Evolutionary conservation across 1,140 invertebrate species (phyloP).

Genomic region (Pomacea maculata): DNA sequence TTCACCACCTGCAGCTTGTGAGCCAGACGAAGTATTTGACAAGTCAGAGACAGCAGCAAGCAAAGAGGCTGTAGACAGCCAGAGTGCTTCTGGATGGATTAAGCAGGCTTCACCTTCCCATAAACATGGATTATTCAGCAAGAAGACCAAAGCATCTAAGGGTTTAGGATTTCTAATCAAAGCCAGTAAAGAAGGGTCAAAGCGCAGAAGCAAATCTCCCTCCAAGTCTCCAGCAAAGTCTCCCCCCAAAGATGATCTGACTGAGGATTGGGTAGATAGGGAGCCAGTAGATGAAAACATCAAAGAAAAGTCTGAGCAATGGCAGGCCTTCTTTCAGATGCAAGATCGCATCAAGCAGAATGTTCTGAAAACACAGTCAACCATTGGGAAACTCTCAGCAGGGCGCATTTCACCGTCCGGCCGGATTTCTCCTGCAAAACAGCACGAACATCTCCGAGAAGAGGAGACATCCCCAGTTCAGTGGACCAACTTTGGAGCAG

Average conservation of each 20-base stretch:
- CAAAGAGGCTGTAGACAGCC: conserved; percentile 20
- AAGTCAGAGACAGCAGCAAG: conserved; percentile 6
- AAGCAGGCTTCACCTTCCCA: conserved; percentile 24
- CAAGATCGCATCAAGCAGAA: conserved; percentile 64
- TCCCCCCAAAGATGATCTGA: conserved; percentile 47
- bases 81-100: not conserved
- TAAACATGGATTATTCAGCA: conserved; percentile 22
- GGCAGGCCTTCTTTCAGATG: conserved; percentile 66
- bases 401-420: conserved; percentile 43
- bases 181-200: conserved; percentile 30
- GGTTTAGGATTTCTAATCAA: conserved; percentile 44
- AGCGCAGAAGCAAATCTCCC: conserved; percentile 37
- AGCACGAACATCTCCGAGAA: conserved; percentile 12
- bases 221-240: conserved; percentile 48
- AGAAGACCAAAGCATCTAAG: conserved; percentile 41
- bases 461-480: not conserved
- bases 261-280: conserved; percentile 43
- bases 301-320: conserved; percentile 64
- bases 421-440: conserved; percentile 33
- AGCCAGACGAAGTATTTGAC: conserved; percentile 38
- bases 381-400: conserved; percentile 58
- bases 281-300: conserved; percentile 47
- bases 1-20: conserved; percentile 38
- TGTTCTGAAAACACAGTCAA: conserved; percentile 61
- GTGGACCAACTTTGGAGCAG: conserved; percentile 21